Evolutionary conservation across 2,797 vertebrate genomes (phyloP), one percentile per base, ranked within the genome.

Genomic region (Threskiornis aethiopicus): DNA sequence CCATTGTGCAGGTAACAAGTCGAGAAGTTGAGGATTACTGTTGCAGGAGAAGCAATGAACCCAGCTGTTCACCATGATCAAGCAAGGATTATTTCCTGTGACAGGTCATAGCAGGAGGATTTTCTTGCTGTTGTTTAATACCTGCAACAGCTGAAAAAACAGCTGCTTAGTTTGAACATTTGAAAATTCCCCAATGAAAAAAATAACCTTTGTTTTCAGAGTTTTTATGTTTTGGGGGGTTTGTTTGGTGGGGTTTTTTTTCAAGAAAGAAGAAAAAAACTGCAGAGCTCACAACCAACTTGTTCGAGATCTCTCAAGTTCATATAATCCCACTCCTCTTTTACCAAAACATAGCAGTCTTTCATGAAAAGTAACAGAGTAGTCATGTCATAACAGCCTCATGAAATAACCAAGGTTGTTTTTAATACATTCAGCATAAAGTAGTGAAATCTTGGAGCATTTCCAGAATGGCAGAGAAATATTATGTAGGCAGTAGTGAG

Each of bases 91-190:
- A 83, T 83, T 96, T 92, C 75, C 73, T 62, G n/a, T 82, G 94
- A 90, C 90, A 86, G 90, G 93, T 92, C 90, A 94, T 7, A 89
- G 58, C 25, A 39, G 5, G 22, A 93, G 58, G 66, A 84, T 95
- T 97, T 94, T 88, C 91, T 88, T 95, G 61, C 61, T 95, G 79
- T 57, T 92, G 65, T 95, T 95, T 94, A 96, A 96, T 95, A 96
- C 93, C 93, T 96, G 94, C 69, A 96, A 82, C 92, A 96, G 93
- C 83, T 96, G 96, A 96, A 93, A 88, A 95, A 91, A 39, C 91
- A 96, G 89, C 82, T 95, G 95, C 65, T 94, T 46, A 19, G 54
- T 76, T 51, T 79, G 65, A 88, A 91, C 54, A 70, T 47, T 93
- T 83, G 22, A 58, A 22, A 95, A 72, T 86, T 85, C 62, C 76